A percentile compares a stretch with the other conserved stretches of the same genome.
phyloP scores from a whole-genome alignment of 2,888 invertebrate genomes.

The Dicyrtoma fusca region DNA sequence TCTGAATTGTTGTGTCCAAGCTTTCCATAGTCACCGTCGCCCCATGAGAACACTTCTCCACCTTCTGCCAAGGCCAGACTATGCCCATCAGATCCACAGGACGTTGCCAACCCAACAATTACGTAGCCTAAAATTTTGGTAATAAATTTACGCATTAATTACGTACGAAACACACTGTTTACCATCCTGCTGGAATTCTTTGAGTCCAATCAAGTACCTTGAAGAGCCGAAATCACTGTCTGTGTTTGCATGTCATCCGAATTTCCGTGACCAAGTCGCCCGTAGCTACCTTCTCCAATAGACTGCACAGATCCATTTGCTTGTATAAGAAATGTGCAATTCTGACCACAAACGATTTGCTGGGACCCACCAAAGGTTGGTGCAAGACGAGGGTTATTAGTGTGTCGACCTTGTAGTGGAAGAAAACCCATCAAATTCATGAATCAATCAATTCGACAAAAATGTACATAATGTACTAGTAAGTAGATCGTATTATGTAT shows the following conservation, averaged over 20 bases:
- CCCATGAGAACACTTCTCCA: conserved; percentile 64
- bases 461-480: too few species aligned
- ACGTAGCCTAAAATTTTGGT: conserved; percentile 63
- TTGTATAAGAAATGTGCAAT: conserved; percentile 69
- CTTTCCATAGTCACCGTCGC: conserved; percentile 35
- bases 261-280: conserved; percentile 67
- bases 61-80: conserved; percentile 68
- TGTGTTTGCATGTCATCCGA: conserved; percentile 67
- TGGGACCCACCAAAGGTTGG: conserved; percentile 64
- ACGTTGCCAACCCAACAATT: conserved; percentile 67
- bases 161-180: conserved; percentile 31
- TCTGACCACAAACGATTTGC: conserved; percentile 69
- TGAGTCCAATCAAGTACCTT: conserved; percentile 59
- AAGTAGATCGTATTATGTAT: too few species aligned
- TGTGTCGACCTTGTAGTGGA: conserved; percentile 59
- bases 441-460: too few species aligned
- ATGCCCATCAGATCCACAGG: conserved; percentile 70
- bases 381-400: conserved; percentile 61
- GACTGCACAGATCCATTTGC: conserved; percentile 68
- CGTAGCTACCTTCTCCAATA: conserved; percentile 70
- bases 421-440: neutral
- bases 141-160: neutral
- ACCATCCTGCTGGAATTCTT: conserved; percentile 26
- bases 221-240: conserved; percentile 66
- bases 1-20: neutral